These are phyloP conservation scores for Xenentodon cancila DNA, from an alignment of 2,797 vertebrate genomes.

Conservation along the genomic window DNA sequence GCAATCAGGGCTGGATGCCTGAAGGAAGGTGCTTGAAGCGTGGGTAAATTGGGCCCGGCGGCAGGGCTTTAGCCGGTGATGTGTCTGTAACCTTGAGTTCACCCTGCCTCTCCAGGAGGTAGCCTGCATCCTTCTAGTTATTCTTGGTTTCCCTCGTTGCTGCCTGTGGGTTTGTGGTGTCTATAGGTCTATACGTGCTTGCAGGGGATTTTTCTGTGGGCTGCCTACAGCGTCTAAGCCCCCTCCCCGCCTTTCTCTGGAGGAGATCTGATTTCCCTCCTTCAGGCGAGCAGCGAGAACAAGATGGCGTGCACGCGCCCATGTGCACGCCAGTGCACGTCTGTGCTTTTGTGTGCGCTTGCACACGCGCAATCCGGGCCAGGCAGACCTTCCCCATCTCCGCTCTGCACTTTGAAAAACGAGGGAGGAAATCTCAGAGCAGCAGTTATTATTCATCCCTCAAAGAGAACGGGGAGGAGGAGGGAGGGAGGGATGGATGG, in stretches of 20 bases:
- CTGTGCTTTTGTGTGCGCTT: slow-evolving; percentile 23
- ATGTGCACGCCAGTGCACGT: slow-evolving; percentile 36
- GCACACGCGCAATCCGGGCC: slow-evolving; percentile 53
- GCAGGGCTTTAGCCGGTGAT: slow-evolving; percentile 56
- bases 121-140: slow-evolving; percentile 62
- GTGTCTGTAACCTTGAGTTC: slow-evolving; percentile 70
- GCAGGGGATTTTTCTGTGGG: slow-evolving; percentile 66
- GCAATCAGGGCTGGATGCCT: slow-evolving; percentile 45
- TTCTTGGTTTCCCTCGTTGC: slow-evolving; percentile 62
- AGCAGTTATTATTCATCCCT: slow-evolving; percentile 86
- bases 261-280: slow-evolving; percentile 80
- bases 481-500: slow-evolving; percentile 39
- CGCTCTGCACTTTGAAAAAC: slow-evolving; percentile 81
- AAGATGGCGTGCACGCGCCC: slow-evolving; percentile 57
- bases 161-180: slow-evolving; percentile 58
- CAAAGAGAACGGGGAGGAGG: slow-evolving; percentile 78
- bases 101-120: slow-evolving; percentile 69
- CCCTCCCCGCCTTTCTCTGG: slow-evolving; percentile 58
- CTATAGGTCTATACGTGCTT: slow-evolving; percentile 60
- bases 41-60: slow-evolving; percentile 53
- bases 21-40: slow-evolving; percentile 20
- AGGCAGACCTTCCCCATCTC: slow-evolving; percentile 82
- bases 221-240: slow-evolving; percentile 57
- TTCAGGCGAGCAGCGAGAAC: slow-evolving; percentile 76
- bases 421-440: slow-evolving; percentile 82